A percentile compares a stretch with the other conserved stretches of the same genome.
These are phyloP conservation scores for Apteryx mantelli DNA, from an alignment of 2,113 vertebrate species.

Conservation along the genomic window DNA sequence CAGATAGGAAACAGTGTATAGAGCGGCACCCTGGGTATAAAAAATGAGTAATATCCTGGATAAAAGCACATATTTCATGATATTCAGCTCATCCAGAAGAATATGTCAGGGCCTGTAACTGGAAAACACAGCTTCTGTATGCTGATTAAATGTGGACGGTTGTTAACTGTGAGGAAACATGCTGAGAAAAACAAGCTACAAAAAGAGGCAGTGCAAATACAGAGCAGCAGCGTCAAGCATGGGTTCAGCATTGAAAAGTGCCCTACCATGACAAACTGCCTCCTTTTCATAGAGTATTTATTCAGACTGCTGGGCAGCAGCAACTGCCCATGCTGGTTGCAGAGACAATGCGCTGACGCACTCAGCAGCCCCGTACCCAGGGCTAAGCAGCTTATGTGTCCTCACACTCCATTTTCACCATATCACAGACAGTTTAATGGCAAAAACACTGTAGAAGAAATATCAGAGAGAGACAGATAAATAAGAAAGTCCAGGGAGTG, in stretches of 20 bases:
- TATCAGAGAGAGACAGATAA: neutral
- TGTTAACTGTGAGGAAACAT: accelerated
- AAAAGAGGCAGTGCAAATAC: neutral
- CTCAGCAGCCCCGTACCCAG: neutral
- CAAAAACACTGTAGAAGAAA: neutral
- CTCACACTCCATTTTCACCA: neutral
- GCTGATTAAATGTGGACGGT: neutral
- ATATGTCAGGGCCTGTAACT: neutral
- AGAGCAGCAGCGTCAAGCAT: neutral
- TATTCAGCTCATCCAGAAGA: neutral
- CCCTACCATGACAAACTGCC: neutral
- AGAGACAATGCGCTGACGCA: neutral
- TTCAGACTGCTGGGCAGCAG: neutral
- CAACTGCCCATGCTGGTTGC: neutral
- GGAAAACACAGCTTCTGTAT: neutral
- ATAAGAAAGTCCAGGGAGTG: neutral
- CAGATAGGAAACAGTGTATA: neutral
- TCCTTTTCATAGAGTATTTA: neutral
- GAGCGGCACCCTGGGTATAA: neutral
- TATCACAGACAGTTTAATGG: neutral
- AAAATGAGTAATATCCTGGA: neutral
- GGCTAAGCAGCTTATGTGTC: neutral
- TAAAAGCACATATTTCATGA: neutral
- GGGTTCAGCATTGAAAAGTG: neutral
- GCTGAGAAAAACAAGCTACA: neutral